Base-by-base conservation (phyloP, 2,888 invertebrate genomes). In the Sturmia bella region DNA sequence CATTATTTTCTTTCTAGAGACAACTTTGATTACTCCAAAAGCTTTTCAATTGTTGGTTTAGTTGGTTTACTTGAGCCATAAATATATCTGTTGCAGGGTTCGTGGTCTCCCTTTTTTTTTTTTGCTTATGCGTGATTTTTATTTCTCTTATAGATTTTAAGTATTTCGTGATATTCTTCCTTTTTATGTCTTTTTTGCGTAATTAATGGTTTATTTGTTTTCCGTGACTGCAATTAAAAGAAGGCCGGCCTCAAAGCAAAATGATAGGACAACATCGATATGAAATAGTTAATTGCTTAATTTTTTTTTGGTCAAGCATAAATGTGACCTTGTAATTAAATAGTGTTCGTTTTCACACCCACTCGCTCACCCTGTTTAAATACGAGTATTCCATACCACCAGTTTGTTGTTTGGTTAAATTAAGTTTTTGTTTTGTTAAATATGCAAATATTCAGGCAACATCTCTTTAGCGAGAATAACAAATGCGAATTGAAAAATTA, bases 201-300 rank as follows among this genome's bases (percentile, higher is more conserved):
- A 19, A 48, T 19, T 48, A 64, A 61, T 43, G 19, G 12, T 39
- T 39, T 21, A 12, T 12, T 19, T 56, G 61, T 13, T 43, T n/a
- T 15, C 15, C 45, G 27, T 32, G 3, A 59, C 41, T n/a, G n/a
- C 7, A 24, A 59, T 43, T 15, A 15, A 15, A n/a, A 61, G 37
- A 32, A 37, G 32, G 19, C n/a, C n/a, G 7, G 43, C 17, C 32
- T 32, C 21, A 12, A 45, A 45, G 11, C n/a, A 43, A 43, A 43
- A 41, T 27, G 3, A 27, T 27, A 27, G 27, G 39, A 59, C n/a
- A 21, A 32, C 45, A 37, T 48, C 37, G 48, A 48, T 64, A 32
- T 64, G 11, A 17, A 15, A 39, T 21, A 21, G 52, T 54, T 69
- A 69, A 76, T 76, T 72, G 24, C 59, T 59, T 52, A 52, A 52